Base-by-base conservation (phyloP, 2,113 vertebrate species). In the Nipponia nippon region DNA sequence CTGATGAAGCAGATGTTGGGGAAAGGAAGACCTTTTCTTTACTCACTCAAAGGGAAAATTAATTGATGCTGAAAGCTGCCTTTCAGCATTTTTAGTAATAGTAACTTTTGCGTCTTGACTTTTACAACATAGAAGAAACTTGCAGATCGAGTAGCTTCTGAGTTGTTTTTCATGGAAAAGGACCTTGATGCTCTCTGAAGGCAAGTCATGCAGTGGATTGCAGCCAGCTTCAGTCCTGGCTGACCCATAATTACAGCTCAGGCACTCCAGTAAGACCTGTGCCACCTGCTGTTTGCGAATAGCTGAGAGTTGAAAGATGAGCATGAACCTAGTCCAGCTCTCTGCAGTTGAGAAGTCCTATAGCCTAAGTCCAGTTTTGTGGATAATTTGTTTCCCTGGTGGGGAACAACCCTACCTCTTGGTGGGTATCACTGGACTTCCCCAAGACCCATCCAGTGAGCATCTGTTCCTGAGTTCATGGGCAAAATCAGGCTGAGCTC, bases 1-100 rank as follows among this genome's bases (percentile, higher is more conserved):
- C n/a, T 90, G 46, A 93, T 73, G 78, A 94, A 95, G 67, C 94
- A 95, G 89, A 94, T 93, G 82, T 62, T 93, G 52, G 59, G 59
- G 77, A 94, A 66, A 22, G 30, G 66, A 93, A 95, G 81, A 90
- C 63, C 26, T 96, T 94, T 96, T 86, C 78, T 90, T 95, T 83
- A 73, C 42, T 85, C 46, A 73, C 70, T 94, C 47, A 66, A 2
- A 86, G 47, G 47, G 66, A 90, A 97, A 95, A 95, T 66, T 67
- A 87, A 90, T 72, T 87, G 78, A 92, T 86, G 81, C 78, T 15
- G 14, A 83, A 97, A 96, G 58, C 50, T 91, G 71, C 47, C 66
- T 94, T 93, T 94, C 55, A 83, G 89, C 73, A 1, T 18, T 92
- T 96, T 84, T 89, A 66, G 12, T 65, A 52, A 72, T 21, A 49